Conservation (phyloP, 2,888 invertebrate genomes). For the Athalia cordata region DNA sequence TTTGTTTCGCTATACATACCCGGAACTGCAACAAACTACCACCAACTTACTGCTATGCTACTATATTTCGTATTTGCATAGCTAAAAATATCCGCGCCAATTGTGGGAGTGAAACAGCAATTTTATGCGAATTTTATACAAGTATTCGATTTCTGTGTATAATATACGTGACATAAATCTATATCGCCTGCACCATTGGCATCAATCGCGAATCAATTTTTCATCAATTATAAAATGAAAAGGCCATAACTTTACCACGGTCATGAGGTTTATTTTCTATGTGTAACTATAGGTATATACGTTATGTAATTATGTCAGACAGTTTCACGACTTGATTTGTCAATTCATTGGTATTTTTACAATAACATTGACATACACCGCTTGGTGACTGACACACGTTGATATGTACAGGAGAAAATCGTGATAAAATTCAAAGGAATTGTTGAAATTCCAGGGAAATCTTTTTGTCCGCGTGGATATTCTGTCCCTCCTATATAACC, state of each 20-base stretch:
- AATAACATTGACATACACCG: neutral
- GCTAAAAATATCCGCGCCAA: no score
- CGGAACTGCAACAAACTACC: no score
- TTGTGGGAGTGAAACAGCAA: no score
- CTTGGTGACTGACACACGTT: neutral
- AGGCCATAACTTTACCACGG: no score
- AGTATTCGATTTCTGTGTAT: no score
- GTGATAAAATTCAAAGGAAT: conserved; percentile 27
- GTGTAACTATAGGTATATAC: no score
- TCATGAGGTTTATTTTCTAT: no score
- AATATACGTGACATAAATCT: no score
- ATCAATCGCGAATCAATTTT: neutral
- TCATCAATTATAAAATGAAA: neutral
- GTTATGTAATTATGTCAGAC: neutral
- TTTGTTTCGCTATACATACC: no score
- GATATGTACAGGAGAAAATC: neutral
- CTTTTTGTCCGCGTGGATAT: neutral
- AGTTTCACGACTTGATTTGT: conserved; percentile 10
- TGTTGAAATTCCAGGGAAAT: conserved; percentile 9
- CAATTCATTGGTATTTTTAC: neutral
- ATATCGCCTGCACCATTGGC: neutral
- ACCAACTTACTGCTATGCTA: no score
- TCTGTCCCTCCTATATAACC: neutral
- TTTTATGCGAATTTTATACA: no score
- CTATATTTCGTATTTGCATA: no score